Conservation (phyloP, 2,113 vertebrate species). For the Dendropsophus ebraccatus region DNA sequence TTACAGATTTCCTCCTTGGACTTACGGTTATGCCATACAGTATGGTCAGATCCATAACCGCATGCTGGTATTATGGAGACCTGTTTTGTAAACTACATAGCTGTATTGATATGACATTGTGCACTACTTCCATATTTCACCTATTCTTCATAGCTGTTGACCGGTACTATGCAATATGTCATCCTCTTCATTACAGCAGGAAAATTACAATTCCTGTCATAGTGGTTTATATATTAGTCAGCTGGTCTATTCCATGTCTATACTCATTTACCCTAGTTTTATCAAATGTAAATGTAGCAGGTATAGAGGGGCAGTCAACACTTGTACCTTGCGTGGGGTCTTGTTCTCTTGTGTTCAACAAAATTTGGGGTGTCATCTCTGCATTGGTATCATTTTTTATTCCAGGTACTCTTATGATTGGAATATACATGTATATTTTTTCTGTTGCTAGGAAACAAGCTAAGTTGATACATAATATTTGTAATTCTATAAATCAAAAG, state of each 20-base stretch:
- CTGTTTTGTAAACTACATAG: slow-evolving; percentile 62
- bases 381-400: slow-evolving; percentile 66
- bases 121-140: slow-evolving; percentile 62
- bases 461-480: slow-evolving; percentile 50
- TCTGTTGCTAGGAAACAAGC: slow-evolving; percentile 60
- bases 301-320: slow-evolving; percentile 54
- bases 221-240: slow-evolving; percentile 60
- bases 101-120: slow-evolving; percentile 60
- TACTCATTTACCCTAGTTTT: slow-evolving; percentile 64
- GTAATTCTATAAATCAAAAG: slow-evolving; percentile 41
- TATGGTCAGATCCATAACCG: slow-evolving; percentile 63
- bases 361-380: slow-evolving; percentile 60
- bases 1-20: slow-evolving; percentile 59
- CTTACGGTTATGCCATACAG: slow-evolving; percentile 60
- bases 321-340: slow-evolving; percentile 55
- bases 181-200: slow-evolving; percentile 61
- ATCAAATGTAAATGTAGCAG: slow-evolving; percentile 60
- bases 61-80: slow-evolving; percentile 53
- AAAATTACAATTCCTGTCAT: slow-evolving; percentile 57
- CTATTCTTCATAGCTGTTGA: slow-evolving; percentile 65
- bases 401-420: slow-evolving; percentile 62
- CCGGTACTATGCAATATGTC: slow-evolving; percentile 59
- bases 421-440: slow-evolving; percentile 62
- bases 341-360: slow-evolving; percentile 63
- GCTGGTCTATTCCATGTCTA: slow-evolving; percentile 59